Base-by-base conservation (phyloP, 1,140 invertebrate species). In the Aphidius gifuensis region DNA sequence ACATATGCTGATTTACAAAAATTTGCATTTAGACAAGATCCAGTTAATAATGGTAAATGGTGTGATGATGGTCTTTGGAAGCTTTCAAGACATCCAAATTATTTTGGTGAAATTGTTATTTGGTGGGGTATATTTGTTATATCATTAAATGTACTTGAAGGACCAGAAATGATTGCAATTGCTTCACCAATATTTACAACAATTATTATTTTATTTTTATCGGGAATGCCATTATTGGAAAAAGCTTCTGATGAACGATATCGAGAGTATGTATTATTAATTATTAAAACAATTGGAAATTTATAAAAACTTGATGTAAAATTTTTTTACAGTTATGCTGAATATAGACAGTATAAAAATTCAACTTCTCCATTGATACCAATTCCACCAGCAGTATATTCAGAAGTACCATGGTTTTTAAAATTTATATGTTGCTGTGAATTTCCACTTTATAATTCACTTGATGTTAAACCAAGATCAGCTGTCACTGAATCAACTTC, bases 61-160 rank as follows among this genome's bases (percentile, higher is more conserved):
- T 95, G 93, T 73, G 92, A 93, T 73, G 90, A 90, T 71, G 93
- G 90, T 11, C 80, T 97, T 11, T 97, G 95, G 95, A 87, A 88
- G 49, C 73, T 94, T 11, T 96, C 93, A 0, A 85, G 94, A 60
- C 94, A 97, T 81, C 95, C 95, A 0, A 97, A 97, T 77, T 97
- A 97, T 74, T 96, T 97, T 79, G 95, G 95, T 1, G 95, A 97
- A 81, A 93, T 97, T 40, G 83, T 93, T 0, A 83, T 97, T 2
- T 97, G 95, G 95, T 94, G 92, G 88, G 94, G 94, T 2, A 89
- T 97, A 51, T 97, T 96, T 73, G 85, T 93, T 48, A 92, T 96
- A 74, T 92, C 92, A 1, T 78, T 93, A 2, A 94, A 93, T 71
- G 89, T 94, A 4, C 88, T 96, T 51, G 85, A 90, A 71, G 88